Percentiles rank a stretch among this genome's conserved stretches.
Conservation (phyloP, 1,140 invertebrate species). For the Phortica variegata region DNA sequence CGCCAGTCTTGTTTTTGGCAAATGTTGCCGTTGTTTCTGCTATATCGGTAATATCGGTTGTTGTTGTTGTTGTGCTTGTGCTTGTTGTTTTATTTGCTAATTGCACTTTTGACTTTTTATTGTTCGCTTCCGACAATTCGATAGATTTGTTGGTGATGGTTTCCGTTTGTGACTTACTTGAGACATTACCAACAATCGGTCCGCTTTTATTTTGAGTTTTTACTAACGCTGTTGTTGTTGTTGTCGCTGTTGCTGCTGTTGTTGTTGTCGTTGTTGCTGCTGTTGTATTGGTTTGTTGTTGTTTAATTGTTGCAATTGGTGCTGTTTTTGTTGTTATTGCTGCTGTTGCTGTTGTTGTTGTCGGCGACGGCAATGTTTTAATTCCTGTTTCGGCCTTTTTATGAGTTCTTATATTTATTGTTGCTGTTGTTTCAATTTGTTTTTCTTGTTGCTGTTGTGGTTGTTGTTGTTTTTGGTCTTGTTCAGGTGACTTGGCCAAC, state of each 20-base stretch:
- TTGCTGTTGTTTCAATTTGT: constrained; percentile 11
- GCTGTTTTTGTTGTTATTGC: constrained; percentile 4
- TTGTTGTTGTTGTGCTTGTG: not conserved
- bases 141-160: constrained; percentile 32
- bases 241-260: constrained; percentile 21
- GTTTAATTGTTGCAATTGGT: constrained; percentile 1
- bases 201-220: constrained; percentile 5
- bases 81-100: constrained; percentile 25
- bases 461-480: constrained; percentile 4
- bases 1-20: constrained; percentile 38
- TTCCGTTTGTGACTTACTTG: constrained; percentile 39
- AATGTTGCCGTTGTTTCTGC: constrained; percentile 10
- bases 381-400: not conserved
- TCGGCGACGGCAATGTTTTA: constrained; percentile 2
- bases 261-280: constrained; percentile 37
- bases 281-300: constrained; percentile 31
- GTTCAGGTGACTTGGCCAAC: constrained; percentile 7
- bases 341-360: constrained; percentile 6
- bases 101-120: constrained; percentile 43
- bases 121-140: constrained; percentile 39
- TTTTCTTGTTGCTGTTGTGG: not conserved
- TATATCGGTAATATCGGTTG: constrained; percentile 21
- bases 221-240: constrained; percentile 17
- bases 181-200: not conserved
- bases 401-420: not conserved